phyloP scores from a whole-genome alignment of 2,113 vertebrate species.

The Eulemur rufifrons region DNA sequence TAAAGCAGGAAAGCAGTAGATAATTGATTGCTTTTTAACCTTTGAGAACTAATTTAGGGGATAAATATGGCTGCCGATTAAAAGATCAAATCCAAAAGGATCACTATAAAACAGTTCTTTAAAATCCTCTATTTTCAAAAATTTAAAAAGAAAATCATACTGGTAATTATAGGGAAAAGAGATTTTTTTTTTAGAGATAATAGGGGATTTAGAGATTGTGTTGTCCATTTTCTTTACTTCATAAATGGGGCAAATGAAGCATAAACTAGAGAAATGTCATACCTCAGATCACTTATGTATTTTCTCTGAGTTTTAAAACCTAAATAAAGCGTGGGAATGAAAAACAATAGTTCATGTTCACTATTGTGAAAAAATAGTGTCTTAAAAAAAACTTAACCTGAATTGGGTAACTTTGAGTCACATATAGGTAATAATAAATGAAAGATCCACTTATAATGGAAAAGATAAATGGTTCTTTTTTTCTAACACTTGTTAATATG shows the following conservation, averaged over 20 bases:
- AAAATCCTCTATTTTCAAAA: constrained; percentile 52
- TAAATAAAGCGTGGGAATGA: neutral
- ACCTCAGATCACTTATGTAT: neutral
- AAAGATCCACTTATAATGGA: neutral
- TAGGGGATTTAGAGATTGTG: neutral
- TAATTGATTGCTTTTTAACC: constrained; percentile 83
- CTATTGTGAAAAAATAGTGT: neutral
- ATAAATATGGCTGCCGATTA: constrained; percentile 80
- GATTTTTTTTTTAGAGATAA: neutral
- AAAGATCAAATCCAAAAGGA: constrained; percentile 74
- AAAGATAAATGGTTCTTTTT: neutral
- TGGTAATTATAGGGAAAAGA: neutral
- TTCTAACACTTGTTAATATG: neutral
- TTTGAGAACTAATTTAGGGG: constrained; percentile 82
- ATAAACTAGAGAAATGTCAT: neutral
- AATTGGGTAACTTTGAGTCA: neutral
- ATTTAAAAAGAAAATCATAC: constrained; percentile 58
- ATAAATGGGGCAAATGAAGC: neutral
- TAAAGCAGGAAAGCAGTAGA: constrained; percentile 76
- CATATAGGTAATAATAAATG: neutral
- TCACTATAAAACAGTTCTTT: constrained; percentile 48
- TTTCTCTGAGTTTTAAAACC: neutral
- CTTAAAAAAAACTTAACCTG: neutral
- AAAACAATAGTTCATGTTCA: neutral
- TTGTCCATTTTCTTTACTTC: constrained; percentile 1